A percentile compares a stretch with the other conserved stretches of the same genome.
These are phyloP conservation scores for Rhea pennata DNA, from an alignment of 2,113 vertebrate genomes.

Conservation along the genomic window DNA sequence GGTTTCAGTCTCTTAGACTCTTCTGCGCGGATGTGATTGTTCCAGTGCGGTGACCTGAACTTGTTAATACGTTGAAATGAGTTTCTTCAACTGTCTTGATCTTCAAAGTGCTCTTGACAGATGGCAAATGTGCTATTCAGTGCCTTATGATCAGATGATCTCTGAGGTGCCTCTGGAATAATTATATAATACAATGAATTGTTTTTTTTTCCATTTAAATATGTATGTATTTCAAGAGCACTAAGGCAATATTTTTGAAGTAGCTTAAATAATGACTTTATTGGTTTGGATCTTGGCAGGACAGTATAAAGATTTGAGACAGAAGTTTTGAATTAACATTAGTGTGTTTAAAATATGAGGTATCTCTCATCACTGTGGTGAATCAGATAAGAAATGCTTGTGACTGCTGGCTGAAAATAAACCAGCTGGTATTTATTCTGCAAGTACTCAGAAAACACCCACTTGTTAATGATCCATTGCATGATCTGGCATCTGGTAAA, in stretches of 20 bases:
- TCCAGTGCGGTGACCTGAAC: conserved; percentile 4
- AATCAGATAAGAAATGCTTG: conserved; percentile 48
- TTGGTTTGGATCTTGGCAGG: conserved; percentile 25
- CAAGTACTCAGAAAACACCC: conserved; percentile 61
- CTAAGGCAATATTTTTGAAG: not conserved
- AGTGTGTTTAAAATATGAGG: conserved; percentile 59
- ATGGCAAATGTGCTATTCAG: not conserved
- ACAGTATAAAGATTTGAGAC: not conserved
- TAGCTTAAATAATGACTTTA: conserved; percentile 23
- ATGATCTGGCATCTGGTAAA: conserved; percentile 74
- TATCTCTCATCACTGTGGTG: conserved; percentile 60
- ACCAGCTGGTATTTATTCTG: conserved; percentile 77
- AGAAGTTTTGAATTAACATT: conserved; percentile 17
- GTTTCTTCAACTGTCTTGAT: not conserved
- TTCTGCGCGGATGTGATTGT: not conserved
- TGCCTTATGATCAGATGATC: not conserved
- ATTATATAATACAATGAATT: not conserved
- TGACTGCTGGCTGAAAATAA: conserved; percentile 65
- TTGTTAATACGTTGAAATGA: not conserved
- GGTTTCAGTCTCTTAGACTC: not conserved
- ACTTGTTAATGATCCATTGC: conserved; percentile 73
- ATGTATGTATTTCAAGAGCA: not conserved
- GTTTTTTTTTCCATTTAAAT: not conserved
- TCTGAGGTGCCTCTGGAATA: not conserved
- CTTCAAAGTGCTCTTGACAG: not conserved